Conservation (phyloP, 64 coral and sea anemone genomes). For the Actinia tenebrosa region DNA sequence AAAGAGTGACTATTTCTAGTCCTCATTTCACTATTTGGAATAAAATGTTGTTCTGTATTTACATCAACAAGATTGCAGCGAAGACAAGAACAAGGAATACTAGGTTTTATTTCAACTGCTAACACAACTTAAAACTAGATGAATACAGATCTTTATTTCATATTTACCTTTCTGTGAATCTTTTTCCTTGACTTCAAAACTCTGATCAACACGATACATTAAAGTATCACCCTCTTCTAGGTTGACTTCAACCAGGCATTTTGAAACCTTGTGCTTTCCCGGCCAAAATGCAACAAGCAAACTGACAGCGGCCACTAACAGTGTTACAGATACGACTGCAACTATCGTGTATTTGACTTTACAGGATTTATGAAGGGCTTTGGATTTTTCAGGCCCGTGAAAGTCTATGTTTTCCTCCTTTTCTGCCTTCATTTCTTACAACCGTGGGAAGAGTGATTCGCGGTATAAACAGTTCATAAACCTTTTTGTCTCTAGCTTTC, state of each 20-base stretch:
- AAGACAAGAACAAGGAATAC: no score
- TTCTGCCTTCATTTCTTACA: background rate
- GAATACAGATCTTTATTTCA: background rate
- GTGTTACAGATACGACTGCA: background rate
- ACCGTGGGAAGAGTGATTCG: background rate
- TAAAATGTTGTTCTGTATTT: no score
- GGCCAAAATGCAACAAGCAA: background rate
- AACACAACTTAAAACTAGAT: no score
- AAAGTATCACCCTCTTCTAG: background rate
- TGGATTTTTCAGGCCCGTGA: background rate
- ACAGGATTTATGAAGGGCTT: background rate
- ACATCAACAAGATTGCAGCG: no score
- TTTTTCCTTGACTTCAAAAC: background rate
- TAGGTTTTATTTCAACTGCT: no score
- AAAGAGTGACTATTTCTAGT: no score
- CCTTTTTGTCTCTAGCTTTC: no score
- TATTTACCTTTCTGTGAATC: background rate
- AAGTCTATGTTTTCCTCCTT: background rate
- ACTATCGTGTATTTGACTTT: background rate
- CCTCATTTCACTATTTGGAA: no score
- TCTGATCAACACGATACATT: background rate
- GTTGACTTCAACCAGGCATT: background rate
- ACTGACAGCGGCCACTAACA: background rate
- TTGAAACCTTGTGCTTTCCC: background rate
- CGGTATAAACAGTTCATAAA: no score